These are phyloP conservation scores for Pelodytes ibericus DNA, from an alignment of 2,797 vertebrate species.

Conservation along the genomic window DNA sequence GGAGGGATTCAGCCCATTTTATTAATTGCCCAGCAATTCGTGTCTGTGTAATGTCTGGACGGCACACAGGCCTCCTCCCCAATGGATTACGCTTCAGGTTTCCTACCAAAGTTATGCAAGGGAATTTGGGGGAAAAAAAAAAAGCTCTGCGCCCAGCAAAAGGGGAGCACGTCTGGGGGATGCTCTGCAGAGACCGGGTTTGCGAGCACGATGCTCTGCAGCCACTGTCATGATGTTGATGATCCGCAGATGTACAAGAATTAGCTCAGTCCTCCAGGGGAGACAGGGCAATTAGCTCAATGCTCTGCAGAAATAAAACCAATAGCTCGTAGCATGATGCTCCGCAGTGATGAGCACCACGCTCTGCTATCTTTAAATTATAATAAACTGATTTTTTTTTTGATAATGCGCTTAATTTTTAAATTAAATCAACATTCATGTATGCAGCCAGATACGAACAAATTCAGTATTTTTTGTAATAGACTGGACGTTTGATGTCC, in stretches of 20 bases:
- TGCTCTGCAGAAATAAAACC: constrained; percentile 17
- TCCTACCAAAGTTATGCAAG: neutral
- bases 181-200: neutral
- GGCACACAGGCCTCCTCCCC: neutral
- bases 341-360: neutral
- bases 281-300: constrained; percentile 18
- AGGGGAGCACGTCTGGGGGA: neutral
- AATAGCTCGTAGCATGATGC: neutral
- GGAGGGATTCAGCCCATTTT: neutral
- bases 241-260: neutral
- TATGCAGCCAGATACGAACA: too few species aligned
- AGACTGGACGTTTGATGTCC: too few species aligned
- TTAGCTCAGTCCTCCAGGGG: constrained; percentile 7
- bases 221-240: neutral
- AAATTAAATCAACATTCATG: too few species aligned
- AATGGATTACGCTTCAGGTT: constrained; percentile 13
- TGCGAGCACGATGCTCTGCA: constrained; percentile 23
- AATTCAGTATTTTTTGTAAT: too few species aligned
- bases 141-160: too few species aligned
- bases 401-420: too few species aligned
- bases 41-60: constrained; percentile 13
- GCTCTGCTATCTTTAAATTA: too few species aligned
- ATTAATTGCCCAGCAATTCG: constrained; percentile 31
- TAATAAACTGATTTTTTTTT: too few species aligned
- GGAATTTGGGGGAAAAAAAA: neutral